These are phyloP conservation scores for Hipparchia sbordonii DNA, from an alignment of 2,888 invertebrate species.

Conservation along the genomic window DNA sequence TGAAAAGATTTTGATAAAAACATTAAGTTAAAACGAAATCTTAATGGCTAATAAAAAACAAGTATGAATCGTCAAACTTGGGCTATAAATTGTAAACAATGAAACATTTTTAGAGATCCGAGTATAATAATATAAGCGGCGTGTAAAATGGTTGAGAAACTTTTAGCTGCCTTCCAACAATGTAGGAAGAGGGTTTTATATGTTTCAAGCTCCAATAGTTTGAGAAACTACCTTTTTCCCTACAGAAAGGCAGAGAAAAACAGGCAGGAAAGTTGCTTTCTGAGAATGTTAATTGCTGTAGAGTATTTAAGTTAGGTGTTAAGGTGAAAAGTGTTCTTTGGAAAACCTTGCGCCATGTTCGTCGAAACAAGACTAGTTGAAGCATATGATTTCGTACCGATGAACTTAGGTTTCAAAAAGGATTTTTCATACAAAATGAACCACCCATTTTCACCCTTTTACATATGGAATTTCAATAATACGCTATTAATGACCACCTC, in stretches of 20 bases:
- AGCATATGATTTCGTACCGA: too few relatives aligned
- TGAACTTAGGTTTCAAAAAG: too few relatives aligned
- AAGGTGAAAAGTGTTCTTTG: not conserved
- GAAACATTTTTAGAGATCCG: not conserved
- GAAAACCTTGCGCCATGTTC: not conserved
- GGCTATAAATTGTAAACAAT: not conserved
- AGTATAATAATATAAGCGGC: not conserved
- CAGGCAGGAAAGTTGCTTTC: not conserved
- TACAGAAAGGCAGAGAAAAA: not conserved
- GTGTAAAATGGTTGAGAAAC: slow-evolving; percentile 5
- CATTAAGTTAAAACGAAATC: not conserved
- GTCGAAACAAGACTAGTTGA: too few relatives aligned
- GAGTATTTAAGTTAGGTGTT: not conserved
- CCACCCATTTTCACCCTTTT: too few relatives aligned
- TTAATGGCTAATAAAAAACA: not conserved
- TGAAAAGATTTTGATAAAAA: not conserved
- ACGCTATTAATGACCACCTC: not conserved
- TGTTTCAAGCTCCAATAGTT: slow-evolving; percentile 5
- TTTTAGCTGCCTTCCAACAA: not conserved
- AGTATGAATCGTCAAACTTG: not conserved
- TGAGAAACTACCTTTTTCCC: not conserved
- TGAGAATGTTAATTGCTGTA: not conserved
- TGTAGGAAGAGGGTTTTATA: slow-evolving; percentile 8
- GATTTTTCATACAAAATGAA: too few relatives aligned
- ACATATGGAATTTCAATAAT: not conserved